Percentiles rank a stretch among this genome's conserved stretches.
Evolutionary conservation across 2,888 invertebrate genomes (phyloP).

Genomic region (Sesamia inferens): DNA sequence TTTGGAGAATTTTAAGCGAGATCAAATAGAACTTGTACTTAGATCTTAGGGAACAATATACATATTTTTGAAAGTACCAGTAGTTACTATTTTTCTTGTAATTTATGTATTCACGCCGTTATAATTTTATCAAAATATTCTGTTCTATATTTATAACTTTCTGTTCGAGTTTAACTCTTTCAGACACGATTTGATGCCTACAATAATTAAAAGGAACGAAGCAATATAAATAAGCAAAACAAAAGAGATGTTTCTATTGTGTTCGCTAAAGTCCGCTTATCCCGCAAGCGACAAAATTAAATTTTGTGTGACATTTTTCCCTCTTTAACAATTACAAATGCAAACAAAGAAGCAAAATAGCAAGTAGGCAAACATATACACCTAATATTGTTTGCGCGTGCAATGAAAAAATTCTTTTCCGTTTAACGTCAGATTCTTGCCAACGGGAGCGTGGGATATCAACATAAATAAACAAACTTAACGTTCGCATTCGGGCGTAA

Average conservation of each 20-base stretch:
- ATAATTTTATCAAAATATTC: background rate
- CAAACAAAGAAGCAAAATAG: slow-evolving; percentile 44
- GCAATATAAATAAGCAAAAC: slow-evolving; percentile 30
- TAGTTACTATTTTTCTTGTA: background rate
- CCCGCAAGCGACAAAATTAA: slow-evolving; percentile 40
- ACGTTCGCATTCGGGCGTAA: slow-evolving; percentile 77
- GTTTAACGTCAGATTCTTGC: slow-evolving; percentile 49
- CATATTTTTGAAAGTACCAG: slow-evolving; percentile 4
- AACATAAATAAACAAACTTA: slow-evolving; percentile 81
- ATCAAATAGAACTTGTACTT: slow-evolving; percentile 8
- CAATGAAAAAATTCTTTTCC: slow-evolving; percentile 50
- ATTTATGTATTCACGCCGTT: background rate
- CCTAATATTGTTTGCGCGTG: slow-evolving; percentile 52
- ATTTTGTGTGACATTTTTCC: slow-evolving; percentile 22
- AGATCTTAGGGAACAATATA: background rate
- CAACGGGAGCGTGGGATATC: slow-evolving; percentile 61
- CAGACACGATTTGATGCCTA: background rate
- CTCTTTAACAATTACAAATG: slow-evolving; percentile 22
- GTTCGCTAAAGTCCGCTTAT: slow-evolving; percentile 24
- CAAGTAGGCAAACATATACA: slow-evolving; percentile 47
- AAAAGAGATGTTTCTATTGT: slow-evolving; percentile 43
- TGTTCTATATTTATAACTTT: slow-evolving; percentile 16
- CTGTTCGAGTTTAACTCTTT: slow-evolving; percentile 23
- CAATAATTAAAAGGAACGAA: slow-evolving; percentile 31
- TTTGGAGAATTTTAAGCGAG: slow-evolving; percentile 16